phyloP scores from a whole-genome alignment of 1,140 invertebrate genomes.

The Drosophila kepulauana region DNA sequence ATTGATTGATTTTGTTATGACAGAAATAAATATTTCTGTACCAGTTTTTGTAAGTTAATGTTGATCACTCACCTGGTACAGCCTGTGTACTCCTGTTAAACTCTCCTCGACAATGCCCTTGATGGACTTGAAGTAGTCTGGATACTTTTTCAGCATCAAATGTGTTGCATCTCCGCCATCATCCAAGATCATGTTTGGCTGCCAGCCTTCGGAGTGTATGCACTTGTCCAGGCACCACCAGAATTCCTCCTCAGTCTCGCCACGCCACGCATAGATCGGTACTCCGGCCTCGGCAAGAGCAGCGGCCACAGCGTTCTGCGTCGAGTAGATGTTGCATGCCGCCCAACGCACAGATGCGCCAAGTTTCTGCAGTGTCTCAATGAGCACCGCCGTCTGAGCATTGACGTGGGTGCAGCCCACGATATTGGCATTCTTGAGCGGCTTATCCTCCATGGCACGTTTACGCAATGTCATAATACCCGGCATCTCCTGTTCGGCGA shows the following conservation, averaged over 20 bases:
- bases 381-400: slow-evolving; percentile 97
- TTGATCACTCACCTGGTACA: slow-evolving; percentile 87
- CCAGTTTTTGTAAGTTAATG: no score
- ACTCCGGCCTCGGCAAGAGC: slow-evolving; percentile 95
- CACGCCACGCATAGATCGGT: slow-evolving; percentile 97
- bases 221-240: slow-evolving; percentile 99
- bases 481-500: slow-evolving; percentile 99
- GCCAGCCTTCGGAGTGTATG: slow-evolving; percentile 92
- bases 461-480: slow-evolving; percentile 97
- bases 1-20: no score
- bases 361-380: slow-evolving; percentile 95
- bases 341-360: slow-evolving; percentile 97
- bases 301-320: slow-evolving; percentile 97
- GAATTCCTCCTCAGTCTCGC: slow-evolving; percentile 98
- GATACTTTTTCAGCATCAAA: slow-evolving; percentile 98
- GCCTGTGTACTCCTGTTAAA: slow-evolving; percentile 98
- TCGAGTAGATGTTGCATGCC: slow-evolving; percentile 99
- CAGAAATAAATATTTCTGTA: no score
- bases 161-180: slow-evolving; percentile 99
- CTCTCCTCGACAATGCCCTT: slow-evolving; percentile 99
- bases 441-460: slow-evolving; percentile 95
- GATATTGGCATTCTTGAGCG: slow-evolving; percentile 96
- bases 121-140: slow-evolving; percentile 96
- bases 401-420: slow-evolving; percentile 99
- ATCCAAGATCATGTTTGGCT: slow-evolving; percentile 98